phyloP scores from a whole-genome alignment of 2,888 invertebrate species.

The Therioaphis trifolii region DNA sequence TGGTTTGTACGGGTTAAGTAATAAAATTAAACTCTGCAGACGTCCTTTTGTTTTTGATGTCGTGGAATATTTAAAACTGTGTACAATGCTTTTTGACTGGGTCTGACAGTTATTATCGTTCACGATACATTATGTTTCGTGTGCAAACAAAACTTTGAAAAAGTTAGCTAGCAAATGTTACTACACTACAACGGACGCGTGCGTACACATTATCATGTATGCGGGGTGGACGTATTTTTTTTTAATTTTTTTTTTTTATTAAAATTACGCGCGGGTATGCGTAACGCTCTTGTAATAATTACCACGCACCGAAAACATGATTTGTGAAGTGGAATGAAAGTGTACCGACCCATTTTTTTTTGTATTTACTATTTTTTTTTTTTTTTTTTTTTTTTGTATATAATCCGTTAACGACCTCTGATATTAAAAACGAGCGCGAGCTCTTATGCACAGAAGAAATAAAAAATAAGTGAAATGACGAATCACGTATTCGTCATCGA shows the following conservation, averaged over 20 bases:
- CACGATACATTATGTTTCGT: background rate
- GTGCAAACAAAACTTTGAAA: background rate
- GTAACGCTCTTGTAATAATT: background rate
- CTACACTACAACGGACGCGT: too few species aligned
- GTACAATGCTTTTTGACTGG: background rate
- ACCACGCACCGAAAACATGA: background rate
- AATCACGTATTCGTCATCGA: conserved; percentile 1
- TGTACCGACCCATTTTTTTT: background rate
- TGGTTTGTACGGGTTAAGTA: background rate
- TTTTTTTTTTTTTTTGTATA: too few species aligned
- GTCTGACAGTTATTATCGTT: background rate
- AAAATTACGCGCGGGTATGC: too few species aligned
- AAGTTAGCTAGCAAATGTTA: background rate
- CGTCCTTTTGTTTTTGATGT: background rate
- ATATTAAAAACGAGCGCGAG: background rate
- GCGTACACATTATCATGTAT: too few species aligned
- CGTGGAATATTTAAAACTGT: background rate
- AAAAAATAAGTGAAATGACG: background rate
- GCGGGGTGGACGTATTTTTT: too few species aligned
- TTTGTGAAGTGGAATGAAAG: background rate
- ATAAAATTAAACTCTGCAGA: background rate
- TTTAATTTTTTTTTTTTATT: background rate
- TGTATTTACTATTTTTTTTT: too few species aligned
- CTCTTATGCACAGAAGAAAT: background rate
- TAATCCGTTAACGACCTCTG: background rate